phyloP scores from a whole-genome alignment of 2,797 vertebrate genomes.

The Erpetoichthys calabaricus region DNA sequence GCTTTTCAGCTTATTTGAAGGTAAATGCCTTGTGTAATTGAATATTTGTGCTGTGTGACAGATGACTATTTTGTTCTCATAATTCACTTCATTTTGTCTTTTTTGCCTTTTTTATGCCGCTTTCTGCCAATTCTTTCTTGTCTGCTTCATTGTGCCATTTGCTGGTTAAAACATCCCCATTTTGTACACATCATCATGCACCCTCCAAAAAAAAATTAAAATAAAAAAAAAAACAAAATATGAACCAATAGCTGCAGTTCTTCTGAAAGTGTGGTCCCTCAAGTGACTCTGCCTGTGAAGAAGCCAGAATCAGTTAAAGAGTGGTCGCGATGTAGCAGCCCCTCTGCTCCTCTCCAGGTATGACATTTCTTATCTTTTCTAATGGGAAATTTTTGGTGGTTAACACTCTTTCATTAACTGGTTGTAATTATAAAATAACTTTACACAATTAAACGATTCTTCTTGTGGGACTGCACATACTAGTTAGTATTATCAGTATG shows the following conservation, averaged over 20 bases:
- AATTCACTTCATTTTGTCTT: slow-evolving; percentile 23
- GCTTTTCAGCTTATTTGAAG: too few species aligned
- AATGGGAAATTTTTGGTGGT: too few species aligned
- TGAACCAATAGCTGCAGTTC: slow-evolving; percentile 68
- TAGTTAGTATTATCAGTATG: too few species aligned
- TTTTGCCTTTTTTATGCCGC: slow-evolving; percentile 16
- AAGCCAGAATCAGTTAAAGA: slow-evolving; percentile 72
- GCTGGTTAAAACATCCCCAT: slow-evolving; percentile 9
- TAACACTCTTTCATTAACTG: too few species aligned
- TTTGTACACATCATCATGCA: background rate
- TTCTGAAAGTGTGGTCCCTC: slow-evolving; percentile 73
- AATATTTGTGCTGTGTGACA: too few species aligned
- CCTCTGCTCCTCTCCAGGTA: slow-evolving; percentile 82
- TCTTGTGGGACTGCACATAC: too few species aligned
- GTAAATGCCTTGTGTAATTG: too few species aligned
- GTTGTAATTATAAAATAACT: too few species aligned
- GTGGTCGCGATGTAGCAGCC: slow-evolving; percentile 68
- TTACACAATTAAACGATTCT: too few species aligned
- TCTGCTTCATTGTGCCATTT: slow-evolving; percentile 8
- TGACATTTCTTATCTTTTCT: slow-evolving; percentile 5
- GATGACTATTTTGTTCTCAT: slow-evolving; percentile 9
- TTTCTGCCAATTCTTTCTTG: slow-evolving; percentile 22
- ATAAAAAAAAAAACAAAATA: slow-evolving; percentile 6
- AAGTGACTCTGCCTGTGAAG: slow-evolving; percentile 69
- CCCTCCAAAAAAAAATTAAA: background rate